These are phyloP conservation scores for Capitulum mitella DNA, from an alignment of 2,888 invertebrate genomes.

Conservation along the genomic window DNA sequence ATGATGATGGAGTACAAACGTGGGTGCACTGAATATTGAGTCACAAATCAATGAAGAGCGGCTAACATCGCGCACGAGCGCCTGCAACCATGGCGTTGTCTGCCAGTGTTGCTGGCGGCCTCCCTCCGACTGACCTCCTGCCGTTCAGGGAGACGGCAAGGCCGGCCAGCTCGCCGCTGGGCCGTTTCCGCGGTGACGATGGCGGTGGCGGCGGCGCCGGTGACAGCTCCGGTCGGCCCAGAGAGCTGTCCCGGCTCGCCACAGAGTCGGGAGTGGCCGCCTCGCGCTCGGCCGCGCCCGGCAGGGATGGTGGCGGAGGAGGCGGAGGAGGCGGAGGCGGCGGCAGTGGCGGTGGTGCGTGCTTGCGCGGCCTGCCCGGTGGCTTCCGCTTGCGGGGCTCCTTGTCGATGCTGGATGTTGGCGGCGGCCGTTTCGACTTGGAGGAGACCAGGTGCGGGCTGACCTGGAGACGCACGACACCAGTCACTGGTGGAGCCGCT, in stretches of 20 bases:
- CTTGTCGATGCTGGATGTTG: not conserved
- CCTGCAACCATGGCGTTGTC: too few species aligned
- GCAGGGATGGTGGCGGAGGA: not conserved
- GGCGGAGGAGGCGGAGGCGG: not conserved
- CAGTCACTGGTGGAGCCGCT: too few species aligned
- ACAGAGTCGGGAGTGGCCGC: not conserved
- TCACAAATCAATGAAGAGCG: too few species aligned
- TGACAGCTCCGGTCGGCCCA: not conserved
- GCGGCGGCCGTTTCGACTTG: conserved; percentile 11
- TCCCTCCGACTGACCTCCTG: not conserved
- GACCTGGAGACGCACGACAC: not conserved
- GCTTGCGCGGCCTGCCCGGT: conserved; percentile 15
- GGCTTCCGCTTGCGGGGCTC: conserved; percentile 24
- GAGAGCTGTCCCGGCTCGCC: not conserved
- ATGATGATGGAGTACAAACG: too few species aligned
- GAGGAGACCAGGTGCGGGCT: not conserved
- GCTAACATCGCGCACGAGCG: too few species aligned
- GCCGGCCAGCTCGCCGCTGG: not conserved
- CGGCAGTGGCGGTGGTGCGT: not conserved
- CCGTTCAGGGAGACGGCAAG: not conserved
- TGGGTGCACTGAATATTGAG: too few species aligned
- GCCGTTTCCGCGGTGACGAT: not conserved
- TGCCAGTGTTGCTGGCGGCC: too few species aligned
- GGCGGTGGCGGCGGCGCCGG: not conserved
- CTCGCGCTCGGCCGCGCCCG: not conserved